Conservation (phyloP, 2,797 vertebrate species). For the Sciurus carolinensis region DNA sequence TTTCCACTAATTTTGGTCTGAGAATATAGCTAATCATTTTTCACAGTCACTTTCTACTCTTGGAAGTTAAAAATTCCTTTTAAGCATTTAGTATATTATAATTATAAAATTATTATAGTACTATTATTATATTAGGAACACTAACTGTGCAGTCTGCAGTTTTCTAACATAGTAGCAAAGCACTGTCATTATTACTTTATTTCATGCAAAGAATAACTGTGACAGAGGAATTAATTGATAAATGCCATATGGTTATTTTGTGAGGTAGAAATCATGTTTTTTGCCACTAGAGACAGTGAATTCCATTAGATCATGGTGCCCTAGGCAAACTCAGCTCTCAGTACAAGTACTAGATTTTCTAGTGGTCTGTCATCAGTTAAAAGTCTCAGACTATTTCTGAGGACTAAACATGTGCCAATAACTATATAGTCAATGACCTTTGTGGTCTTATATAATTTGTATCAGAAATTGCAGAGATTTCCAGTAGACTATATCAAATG, state of each 20-base stretch:
- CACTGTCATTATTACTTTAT: conserved; percentile 34
- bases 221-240: not conserved
- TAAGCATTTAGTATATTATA: conserved; percentile 20
- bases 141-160: not conserved
- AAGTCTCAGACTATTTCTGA: conserved; percentile 47
- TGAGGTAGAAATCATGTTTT: not conserved
- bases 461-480: not conserved
- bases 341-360: not conserved
- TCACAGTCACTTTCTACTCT: not conserved
- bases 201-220: not conserved
- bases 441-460: not conserved
- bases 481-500: not conserved
- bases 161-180: conserved; percentile 48
- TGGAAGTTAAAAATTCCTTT: conserved; percentile 28
- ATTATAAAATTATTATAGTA: conserved; percentile 29
- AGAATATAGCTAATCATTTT: not conserved
- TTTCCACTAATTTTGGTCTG: conserved; percentile 28
- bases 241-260: not conserved
- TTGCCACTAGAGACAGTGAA: not conserved
- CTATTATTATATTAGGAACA: conserved; percentile 54
- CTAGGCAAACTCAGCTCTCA: not conserved
- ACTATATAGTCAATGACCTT: conserved; percentile 12
- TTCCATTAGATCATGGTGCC: not conserved
- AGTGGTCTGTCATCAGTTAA: not conserved
- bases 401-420: not conserved